These are phyloP conservation scores for Sander vitreus DNA, from an alignment of 2,113 vertebrate species.

Conservation along the genomic window DNA sequence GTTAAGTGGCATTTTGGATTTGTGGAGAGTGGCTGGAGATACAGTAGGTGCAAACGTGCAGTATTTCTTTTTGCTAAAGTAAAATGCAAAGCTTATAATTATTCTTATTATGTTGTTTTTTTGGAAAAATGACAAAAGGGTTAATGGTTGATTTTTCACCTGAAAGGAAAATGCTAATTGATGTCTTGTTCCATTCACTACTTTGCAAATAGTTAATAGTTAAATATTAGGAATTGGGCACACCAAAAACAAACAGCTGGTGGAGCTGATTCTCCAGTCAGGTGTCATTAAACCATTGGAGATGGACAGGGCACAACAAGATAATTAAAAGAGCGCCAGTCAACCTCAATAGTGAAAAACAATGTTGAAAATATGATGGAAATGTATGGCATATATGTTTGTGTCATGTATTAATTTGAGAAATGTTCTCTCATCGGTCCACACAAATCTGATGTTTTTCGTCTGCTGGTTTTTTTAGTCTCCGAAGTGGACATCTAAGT, in stretches of 20 bases:
- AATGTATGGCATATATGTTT: too few species aligned
- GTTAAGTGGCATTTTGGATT: not conserved
- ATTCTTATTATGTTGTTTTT: not conserved
- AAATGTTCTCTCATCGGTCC: too few species aligned
- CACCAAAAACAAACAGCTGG: too few species aligned
- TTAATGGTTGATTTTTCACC: not conserved
- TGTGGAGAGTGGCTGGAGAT: not conserved
- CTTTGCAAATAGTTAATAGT: too few species aligned
- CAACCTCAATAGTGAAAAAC: not conserved
- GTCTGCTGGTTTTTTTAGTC: not conserved
- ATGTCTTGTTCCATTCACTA: not conserved
- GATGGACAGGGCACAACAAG: not conserved
- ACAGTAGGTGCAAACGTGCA: not conserved
- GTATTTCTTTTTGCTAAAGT: not conserved
- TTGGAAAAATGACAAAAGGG: not conserved
- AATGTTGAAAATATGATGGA: not conserved
- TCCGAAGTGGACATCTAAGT: not conserved
- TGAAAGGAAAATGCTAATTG: not conserved
- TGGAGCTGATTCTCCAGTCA: too few species aligned
- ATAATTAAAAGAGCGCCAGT: not conserved
- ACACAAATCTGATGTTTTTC: not conserved
- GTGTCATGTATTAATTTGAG: not conserved
- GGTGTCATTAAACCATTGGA: not conserved
- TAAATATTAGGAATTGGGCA: not conserved
- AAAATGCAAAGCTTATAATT: constrained; percentile 7